Conservation (phyloP, 2,113 vertebrate genomes). For the Vulpes vulpes region DNA sequence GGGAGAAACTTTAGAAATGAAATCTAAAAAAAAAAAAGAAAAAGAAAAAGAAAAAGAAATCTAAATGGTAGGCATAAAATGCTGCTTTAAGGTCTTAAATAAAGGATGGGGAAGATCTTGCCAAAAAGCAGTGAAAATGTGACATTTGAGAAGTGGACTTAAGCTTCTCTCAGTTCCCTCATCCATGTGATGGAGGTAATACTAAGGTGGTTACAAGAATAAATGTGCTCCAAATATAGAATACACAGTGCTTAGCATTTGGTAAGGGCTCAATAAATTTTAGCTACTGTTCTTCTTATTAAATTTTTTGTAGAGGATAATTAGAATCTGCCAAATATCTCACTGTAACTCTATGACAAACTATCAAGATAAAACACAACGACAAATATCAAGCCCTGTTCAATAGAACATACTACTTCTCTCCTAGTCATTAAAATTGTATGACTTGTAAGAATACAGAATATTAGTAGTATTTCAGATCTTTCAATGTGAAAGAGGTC, state of each 20-base stretch:
- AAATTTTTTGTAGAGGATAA: background rate
- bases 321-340: background rate
- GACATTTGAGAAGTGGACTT: background rate
- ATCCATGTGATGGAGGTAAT: background rate
- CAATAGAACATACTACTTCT: background rate
- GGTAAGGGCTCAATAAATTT: background rate
- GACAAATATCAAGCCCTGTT: background rate
- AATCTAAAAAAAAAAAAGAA: background rate
- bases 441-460: background rate
- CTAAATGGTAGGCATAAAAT: background rate
- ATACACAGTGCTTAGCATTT: background rate
- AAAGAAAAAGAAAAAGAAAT: conserved; percentile 1
- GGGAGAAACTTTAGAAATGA: conserved; percentile 1
- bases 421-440: background rate
- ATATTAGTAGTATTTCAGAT: background rate
- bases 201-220: background rate
- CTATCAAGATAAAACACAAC: background rate
- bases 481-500: background rate
- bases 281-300: background rate
- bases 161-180: background rate
- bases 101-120: background rate
- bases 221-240: background rate
- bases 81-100: background rate
- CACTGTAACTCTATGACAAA: background rate
- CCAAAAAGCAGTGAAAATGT: background rate